A percentile compares a stretch with the other conserved stretches of the same genome.
Conservation (phyloP, 2,888 invertebrate genomes). For the Zootermopsis nevadensis region DNA sequence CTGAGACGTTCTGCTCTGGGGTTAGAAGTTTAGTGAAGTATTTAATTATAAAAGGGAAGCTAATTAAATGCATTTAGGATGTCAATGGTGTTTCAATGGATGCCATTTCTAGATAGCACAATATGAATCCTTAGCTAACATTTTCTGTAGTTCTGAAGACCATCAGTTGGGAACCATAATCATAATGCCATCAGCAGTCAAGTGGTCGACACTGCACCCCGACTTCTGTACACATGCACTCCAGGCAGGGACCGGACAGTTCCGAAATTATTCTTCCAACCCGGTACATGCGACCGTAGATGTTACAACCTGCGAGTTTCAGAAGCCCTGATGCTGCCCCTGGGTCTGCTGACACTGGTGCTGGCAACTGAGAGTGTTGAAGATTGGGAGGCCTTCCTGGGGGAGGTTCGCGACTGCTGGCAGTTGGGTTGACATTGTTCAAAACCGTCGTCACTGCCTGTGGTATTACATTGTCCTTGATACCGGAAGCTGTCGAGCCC, state of each 20-base stretch:
- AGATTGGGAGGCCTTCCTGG: background rate
- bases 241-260: conserved; percentile 82
- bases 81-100: too few relatives aligned
- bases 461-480: background rate
- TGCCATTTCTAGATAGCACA: too few relatives aligned
- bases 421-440: background rate
- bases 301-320: conserved; percentile 89
- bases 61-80: too few relatives aligned
- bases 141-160: too few relatives aligned
- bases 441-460: background rate
- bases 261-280: conserved; percentile 86
- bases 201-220: conserved; percentile 85
- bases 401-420: conserved; percentile 47
- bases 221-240: conserved; percentile 87
- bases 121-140: too few relatives aligned
- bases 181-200: conserved; percentile 65
- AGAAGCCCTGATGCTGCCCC: conserved; percentile 64
- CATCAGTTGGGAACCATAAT: background rate
- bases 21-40: too few relatives aligned
- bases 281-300: conserved; percentile 88
- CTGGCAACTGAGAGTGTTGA: conserved; percentile 43
- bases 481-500: background rate
- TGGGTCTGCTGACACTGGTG: conserved; percentile 51
- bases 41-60: too few relatives aligned
- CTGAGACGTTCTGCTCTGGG: too few relatives aligned